These are phyloP conservation scores for Choloepus didactylus DNA, from an alignment of 2,797 vertebrate species.

Conservation along the genomic window DNA sequence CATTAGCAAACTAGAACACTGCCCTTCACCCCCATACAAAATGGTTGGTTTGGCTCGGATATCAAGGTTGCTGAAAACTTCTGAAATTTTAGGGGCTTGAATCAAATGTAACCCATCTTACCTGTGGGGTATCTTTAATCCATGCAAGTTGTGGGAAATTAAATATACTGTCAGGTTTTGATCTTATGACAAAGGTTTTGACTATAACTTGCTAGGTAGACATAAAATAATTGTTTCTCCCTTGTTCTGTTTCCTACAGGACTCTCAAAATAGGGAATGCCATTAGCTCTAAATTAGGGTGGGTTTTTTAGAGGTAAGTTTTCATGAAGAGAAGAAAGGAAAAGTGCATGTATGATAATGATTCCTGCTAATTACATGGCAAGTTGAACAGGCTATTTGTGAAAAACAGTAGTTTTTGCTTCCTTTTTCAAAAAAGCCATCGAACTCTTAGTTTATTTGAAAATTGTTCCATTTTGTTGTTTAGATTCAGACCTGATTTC, in stretches of 20 bases:
- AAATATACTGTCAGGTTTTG: constrained; percentile 84
- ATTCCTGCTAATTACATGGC: constrained; percentile 30
- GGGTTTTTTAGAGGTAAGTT: constrained; percentile 38
- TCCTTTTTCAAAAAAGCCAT: constrained; percentile 9
- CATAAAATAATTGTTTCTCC: constrained; percentile 83
- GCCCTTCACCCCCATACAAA: constrained; percentile 7
- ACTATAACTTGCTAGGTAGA: constrained; percentile 81
- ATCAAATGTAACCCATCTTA: constrained; percentile 79
- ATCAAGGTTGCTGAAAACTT: constrained; percentile 78
- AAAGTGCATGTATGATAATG: not conserved
- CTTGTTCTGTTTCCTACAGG: constrained; percentile 84
- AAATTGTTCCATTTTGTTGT: constrained; percentile 43
- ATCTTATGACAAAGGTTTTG: constrained; percentile 85
- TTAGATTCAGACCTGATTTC: constrained; percentile 30
- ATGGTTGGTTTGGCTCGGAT: constrained; percentile 77
- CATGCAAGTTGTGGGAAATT: constrained; percentile 77
- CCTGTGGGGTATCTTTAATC: constrained; percentile 86
- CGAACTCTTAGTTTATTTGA: constrained; percentile 51
- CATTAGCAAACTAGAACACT: too few relatives aligned
- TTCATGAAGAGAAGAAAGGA: not conserved
- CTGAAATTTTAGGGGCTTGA: constrained; percentile 83
- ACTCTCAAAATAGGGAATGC: constrained; percentile 77
- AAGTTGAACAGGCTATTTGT: not conserved
- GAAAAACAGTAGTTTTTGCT: constrained; percentile 19
- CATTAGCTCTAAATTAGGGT: constrained; percentile 51